These are phyloP conservation scores for Mythimna ferrago DNA, from an alignment of 2,888 invertebrate species.

Conservation along the genomic window DNA sequence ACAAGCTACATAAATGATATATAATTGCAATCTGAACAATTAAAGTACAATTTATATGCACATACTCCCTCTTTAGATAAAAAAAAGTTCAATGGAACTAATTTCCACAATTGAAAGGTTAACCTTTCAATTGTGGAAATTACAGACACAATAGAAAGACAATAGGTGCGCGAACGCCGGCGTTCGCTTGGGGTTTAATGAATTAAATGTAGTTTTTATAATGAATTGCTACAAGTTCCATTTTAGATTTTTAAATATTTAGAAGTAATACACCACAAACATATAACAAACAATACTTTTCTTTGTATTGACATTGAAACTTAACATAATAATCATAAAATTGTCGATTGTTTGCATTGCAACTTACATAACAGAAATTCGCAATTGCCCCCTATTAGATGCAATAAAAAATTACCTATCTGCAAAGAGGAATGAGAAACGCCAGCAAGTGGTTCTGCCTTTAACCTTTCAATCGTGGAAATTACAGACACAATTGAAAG, in stretches of 20 bases:
- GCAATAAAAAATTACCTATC: not conserved
- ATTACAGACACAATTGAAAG: too few relatives aligned
- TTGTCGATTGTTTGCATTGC: slow-evolving; percentile 8
- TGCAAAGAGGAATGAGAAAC: not conserved
- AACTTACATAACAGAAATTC: slow-evolving; percentile 14
- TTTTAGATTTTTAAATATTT: not conserved
- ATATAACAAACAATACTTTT: not conserved
- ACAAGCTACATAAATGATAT: slow-evolving; percentile 20
- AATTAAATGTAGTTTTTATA: not conserved
- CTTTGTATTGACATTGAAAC: not conserved
- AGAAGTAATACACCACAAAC: not conserved
- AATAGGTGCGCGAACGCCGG: too few relatives aligned
- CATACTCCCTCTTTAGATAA: not conserved
- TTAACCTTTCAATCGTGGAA: too few relatives aligned
- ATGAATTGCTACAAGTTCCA: not conserved
- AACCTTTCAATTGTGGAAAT: too few relatives aligned
- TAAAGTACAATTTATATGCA: not conserved
- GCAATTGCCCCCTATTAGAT: slow-evolving; percentile 15
- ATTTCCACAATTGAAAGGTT: too few relatives aligned
- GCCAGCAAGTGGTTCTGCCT: slow-evolving; percentile 24
- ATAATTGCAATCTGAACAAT: not conserved
- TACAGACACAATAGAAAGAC: too few relatives aligned
- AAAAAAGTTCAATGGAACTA: not conserved
- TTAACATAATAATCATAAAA: not conserved
- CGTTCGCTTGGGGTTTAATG: too few relatives aligned